A percentile compares a stretch with the other conserved stretches of the same genome.
phyloP scores from a whole-genome alignment of 2,888 invertebrate species.

The Nephrotoma flavescens region DNA sequence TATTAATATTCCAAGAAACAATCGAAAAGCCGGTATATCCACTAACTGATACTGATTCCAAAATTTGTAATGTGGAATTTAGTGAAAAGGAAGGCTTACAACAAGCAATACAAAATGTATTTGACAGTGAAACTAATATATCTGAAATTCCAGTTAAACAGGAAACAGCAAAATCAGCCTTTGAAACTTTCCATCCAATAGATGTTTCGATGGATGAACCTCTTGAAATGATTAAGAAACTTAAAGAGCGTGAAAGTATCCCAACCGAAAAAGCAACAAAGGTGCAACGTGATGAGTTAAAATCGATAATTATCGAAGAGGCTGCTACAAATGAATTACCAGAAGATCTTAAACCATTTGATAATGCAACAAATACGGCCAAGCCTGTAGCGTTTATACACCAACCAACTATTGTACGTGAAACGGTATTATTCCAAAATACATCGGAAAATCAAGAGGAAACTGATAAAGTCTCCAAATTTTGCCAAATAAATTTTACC shows the following conservation, averaged over 20 bases:
- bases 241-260: not conserved
- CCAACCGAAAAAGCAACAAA: not conserved
- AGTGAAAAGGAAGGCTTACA: constrained; percentile 16
- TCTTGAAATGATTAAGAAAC: not conserved
- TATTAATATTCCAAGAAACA: not conserved
- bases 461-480: not conserved
- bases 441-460: not conserved
- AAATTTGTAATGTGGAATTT: not conserved
- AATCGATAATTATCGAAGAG: not conserved
- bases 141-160: not conserved
- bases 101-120: constrained; percentile 31
- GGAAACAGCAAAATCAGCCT: not conserved
- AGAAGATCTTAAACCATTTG: not conserved
- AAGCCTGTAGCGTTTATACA: not conserved
- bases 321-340: not conserved
- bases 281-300: not conserved
- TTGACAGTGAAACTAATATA: constrained; percentile 31
- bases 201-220: not conserved
- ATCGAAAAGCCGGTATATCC: not conserved
- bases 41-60: not conserved
- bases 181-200: not conserved
- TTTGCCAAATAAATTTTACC: not conserved
- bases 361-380: not conserved
- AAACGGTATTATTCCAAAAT: not conserved
- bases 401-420: not conserved